A percentile compares a stretch with the other conserved stretches of the same genome.
Evolutionary conservation across 2,797 vertebrate genomes (phyloP).

Genomic region (Peromyscus eremicus): DNA sequence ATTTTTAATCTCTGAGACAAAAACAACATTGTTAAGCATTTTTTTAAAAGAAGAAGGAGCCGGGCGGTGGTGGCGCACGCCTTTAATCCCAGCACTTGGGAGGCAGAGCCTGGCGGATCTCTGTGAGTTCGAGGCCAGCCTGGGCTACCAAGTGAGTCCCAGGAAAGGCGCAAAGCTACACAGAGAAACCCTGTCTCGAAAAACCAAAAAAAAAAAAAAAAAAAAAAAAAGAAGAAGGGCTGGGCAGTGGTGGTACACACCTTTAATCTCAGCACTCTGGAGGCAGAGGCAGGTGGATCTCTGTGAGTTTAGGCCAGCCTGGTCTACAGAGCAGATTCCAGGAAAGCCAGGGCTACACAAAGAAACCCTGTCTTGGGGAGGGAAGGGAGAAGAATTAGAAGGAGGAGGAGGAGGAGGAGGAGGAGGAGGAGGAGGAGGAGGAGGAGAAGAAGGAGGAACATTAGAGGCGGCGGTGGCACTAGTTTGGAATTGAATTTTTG

Average conservation of each 20-base stretch:
- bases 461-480: neutral
- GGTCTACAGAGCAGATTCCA: neutral
- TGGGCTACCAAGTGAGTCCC: too few species aligned
- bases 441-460: neutral
- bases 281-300: neutral
- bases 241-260: accelerated
- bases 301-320: neutral
- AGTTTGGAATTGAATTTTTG: conserved; percentile 40
- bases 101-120: neutral
- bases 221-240: neutral
- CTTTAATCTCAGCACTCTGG: neutral
- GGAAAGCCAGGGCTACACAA: neutral
- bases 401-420: accelerated
- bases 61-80: accelerated
- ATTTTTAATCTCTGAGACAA: conserved; percentile 62
- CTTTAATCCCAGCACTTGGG: neutral
- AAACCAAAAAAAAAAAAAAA: too few species aligned
- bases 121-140: neutral
- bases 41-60: neutral
- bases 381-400: neutral
- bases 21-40: neutral
- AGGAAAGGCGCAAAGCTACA: too few species aligned
- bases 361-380: neutral
- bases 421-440: accelerated
- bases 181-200: too few species aligned